phyloP scores from a whole-genome alignment of 53 echinoderm and acorn worm genomes.

The Zoroaster sp. region DNA sequence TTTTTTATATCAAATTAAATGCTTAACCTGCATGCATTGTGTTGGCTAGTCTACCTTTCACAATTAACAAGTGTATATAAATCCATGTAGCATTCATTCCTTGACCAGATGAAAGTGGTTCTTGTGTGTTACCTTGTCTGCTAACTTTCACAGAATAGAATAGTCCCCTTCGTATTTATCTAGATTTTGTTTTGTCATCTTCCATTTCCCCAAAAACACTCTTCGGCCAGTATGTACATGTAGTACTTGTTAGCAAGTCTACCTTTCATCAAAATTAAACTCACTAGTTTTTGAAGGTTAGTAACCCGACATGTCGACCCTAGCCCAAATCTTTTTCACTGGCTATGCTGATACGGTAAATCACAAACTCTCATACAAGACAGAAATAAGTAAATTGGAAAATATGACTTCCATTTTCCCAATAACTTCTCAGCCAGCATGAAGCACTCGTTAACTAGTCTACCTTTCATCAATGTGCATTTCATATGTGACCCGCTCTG shows the following conservation, averaged over 20 bases:
- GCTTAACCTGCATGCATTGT: slow-evolving; percentile 89
- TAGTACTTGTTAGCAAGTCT: slow-evolving; percentile 86
- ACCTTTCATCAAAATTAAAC: slow-evolving; percentile 77
- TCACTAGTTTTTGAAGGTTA: too few relatives aligned
- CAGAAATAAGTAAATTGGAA: too few relatives aligned
- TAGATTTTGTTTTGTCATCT: slow-evolving; percentile 46
- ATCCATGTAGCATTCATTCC: too few relatives aligned
- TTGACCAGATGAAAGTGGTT: neutral
- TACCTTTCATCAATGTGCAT: neutral
- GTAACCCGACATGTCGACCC: too few relatives aligned
- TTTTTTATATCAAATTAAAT: slow-evolving; percentile 76
- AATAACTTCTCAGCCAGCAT: slow-evolving; percentile 89
- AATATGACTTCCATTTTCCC: slow-evolving; percentile 79
- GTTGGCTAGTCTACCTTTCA: slow-evolving; percentile 79
- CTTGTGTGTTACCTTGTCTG: neutral
- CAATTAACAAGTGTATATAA: too few relatives aligned
- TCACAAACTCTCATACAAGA: too few relatives aligned
- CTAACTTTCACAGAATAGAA: neutral
- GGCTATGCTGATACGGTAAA: too few relatives aligned
- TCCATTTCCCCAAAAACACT: slow-evolving; percentile 85
- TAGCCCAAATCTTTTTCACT: too few relatives aligned
- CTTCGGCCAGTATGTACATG: slow-evolving; percentile 91
- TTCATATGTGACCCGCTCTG: too few relatives aligned
- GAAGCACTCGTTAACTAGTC: slow-evolving; percentile 87
- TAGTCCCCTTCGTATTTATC: too few relatives aligned